These are phyloP conservation scores for Sebastiscus tertius DNA, from an alignment of 2,797 vertebrate species.

Conservation along the genomic window DNA sequence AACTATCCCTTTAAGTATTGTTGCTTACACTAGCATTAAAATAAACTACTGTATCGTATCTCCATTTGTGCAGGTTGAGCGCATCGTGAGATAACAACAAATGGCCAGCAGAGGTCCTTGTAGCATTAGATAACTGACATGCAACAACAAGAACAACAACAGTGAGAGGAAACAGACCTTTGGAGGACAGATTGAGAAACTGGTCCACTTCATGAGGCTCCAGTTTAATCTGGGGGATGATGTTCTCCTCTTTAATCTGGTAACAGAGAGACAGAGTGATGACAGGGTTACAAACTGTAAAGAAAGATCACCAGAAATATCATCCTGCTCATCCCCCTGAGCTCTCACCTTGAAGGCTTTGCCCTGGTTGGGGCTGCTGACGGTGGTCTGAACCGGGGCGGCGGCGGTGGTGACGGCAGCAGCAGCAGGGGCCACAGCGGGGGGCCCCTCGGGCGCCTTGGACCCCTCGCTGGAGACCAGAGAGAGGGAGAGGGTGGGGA, in stretches of 20 bases:
- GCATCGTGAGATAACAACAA: not conserved
- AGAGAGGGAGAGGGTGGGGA: conserved; percentile 87
- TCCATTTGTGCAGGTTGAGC: not conserved
- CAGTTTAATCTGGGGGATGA: conserved; percentile 93
- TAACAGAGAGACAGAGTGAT: not conserved
- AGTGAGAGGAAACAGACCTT: conserved; percentile 83
- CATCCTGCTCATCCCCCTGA: fast-evolving
- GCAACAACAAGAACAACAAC: not conserved
- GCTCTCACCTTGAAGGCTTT: conserved; percentile 70
- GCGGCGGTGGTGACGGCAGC: not conserved
- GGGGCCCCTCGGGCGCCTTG: conserved; percentile 19
- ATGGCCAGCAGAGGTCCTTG: conserved; percentile 56
- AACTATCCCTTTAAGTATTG: not conserved
- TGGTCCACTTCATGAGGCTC: conserved; percentile 98
- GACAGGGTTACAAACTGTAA: not conserved
- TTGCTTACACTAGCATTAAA: not conserved
- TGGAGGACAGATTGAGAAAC: conserved; percentile 95
- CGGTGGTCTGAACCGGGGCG: conserved; percentile 9
- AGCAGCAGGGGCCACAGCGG: not conserved
- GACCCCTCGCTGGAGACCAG: conserved; percentile 46
- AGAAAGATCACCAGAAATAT: not conserved
- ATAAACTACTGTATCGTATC: not conserved
- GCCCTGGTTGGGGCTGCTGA: conserved; percentile 47
- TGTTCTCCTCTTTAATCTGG: conserved; percentile 88
- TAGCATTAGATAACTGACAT: not conserved